phyloP scores from a whole-genome alignment of 2,888 invertebrate genomes.

The Drosophila pegasa region DNA sequence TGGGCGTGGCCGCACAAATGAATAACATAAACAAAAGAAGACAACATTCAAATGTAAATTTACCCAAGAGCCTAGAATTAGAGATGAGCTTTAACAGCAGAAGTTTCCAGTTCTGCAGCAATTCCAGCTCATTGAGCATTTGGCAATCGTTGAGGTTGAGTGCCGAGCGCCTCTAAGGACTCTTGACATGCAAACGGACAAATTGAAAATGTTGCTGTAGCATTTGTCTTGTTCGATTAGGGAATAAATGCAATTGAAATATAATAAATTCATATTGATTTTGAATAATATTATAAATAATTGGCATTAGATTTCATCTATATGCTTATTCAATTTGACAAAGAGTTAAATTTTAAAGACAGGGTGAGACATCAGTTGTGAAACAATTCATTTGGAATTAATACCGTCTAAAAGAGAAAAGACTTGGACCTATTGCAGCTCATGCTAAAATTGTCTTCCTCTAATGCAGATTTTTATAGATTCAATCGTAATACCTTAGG shows the following conservation, averaged over 20 bases:
- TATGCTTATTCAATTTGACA: too few species aligned
- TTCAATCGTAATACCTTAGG: too few species aligned
- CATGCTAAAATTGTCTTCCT: too few species aligned
- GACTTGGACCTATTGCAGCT: too few species aligned
- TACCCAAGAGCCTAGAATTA: conserved; percentile 37
- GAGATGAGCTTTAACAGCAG: conserved; percentile 16
- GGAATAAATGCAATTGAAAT: neutral
- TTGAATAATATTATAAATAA: too few species aligned
- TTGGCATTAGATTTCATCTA: too few species aligned
- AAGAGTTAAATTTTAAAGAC: too few species aligned
- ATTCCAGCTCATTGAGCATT: conserved; percentile 5
- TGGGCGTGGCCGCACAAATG: conserved; percentile 28
- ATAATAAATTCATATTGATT: neutral
- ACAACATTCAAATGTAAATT: conserved; percentile 14
- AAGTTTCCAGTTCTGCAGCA: neutral
- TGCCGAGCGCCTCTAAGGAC: neutral
- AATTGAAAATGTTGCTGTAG: neutral
- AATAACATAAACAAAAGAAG: conserved; percentile 19
- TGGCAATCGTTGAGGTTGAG: neutral
- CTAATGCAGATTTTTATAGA: too few species aligned
- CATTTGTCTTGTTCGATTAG: neutral
- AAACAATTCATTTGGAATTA: too few species aligned
- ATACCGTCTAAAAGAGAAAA: too few species aligned
- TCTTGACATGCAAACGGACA: neutral
- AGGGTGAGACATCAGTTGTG: too few species aligned